A percentile compares a stretch with the other conserved stretches of the same genome.
phyloP scores from a whole-genome alignment of 2,113 vertebrate genomes.

The Alectura lathami region DNA sequence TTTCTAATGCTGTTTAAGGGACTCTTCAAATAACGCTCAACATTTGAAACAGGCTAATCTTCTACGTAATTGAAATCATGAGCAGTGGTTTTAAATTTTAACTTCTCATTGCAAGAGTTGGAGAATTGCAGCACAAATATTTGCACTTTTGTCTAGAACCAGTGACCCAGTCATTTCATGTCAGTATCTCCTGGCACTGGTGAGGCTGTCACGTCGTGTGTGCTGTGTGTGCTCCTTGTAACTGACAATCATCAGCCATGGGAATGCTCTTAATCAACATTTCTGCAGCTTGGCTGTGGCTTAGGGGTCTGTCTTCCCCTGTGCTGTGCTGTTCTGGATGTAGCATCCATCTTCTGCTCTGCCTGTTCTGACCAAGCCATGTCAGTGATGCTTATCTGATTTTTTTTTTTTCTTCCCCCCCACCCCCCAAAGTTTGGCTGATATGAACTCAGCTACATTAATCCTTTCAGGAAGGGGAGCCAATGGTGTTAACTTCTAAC shows the following conservation, averaged over 20 bases:
- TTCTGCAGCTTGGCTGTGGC: fast-evolving
- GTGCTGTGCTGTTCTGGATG: not conserved
- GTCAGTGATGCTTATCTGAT: not conserved
- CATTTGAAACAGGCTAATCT: not conserved
- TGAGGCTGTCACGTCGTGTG: fast-evolving
- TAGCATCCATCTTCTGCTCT: not conserved
- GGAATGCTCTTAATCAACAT: not conserved
- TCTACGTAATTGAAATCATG: not conserved
- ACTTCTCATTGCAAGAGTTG: not conserved
- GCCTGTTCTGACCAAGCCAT: not conserved
- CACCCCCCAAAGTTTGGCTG: not conserved
- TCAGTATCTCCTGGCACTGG: not conserved
- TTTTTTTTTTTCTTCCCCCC: fast-evolving
- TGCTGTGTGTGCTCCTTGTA: not conserved
- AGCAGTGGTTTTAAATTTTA: not conserved
- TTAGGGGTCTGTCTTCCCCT: not conserved
- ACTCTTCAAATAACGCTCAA: not conserved
- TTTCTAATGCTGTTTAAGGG: not conserved
- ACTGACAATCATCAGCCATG: not conserved
- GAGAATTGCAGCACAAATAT: not conserved
- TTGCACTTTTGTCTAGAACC: not conserved
- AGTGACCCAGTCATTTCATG: not conserved
- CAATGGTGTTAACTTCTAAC: not conserved
- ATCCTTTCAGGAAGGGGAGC: not conserved
- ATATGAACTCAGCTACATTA: not conserved